Percentiles rank a stretch among this genome's conserved stretches.
Evolutionary conservation across 2,888 invertebrate genomes (phyloP).

Genomic region (Calliopum simillimum): DNA sequence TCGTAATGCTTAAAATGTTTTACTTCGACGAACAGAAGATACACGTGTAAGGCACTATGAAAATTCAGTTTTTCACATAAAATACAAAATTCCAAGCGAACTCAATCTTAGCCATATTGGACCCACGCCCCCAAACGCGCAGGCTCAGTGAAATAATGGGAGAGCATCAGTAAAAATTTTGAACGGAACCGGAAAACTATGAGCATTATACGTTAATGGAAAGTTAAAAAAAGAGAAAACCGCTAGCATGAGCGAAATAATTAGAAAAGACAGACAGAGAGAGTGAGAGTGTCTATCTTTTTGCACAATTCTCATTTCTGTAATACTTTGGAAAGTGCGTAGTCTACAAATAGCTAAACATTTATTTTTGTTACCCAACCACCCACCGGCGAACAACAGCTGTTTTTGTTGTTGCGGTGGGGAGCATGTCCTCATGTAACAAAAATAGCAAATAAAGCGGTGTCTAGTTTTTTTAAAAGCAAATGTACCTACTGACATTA

Average conservation of each 20-base stretch:
- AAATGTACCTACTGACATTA: too few species aligned
- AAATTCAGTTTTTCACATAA: neutral
- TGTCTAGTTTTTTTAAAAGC: too few species aligned
- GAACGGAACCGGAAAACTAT: neutral
- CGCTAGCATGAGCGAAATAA: neutral
- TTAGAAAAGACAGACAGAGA: neutral
- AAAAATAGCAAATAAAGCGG: too few species aligned
- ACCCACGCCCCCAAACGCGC: neutral
- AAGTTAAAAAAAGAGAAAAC: neutral
- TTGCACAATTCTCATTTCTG: too few species aligned
- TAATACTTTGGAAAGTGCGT: too few species aligned
- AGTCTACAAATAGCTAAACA: too few species aligned
- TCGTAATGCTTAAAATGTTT: neutral
- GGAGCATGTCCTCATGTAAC: too few species aligned
- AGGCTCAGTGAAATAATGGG: neutral
- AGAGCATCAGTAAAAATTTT: neutral
- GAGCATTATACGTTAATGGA: neutral
- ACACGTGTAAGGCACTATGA: slow-evolving; percentile 9
- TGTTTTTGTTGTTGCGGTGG: slow-evolving; percentile 12
- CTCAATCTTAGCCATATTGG: neutral
- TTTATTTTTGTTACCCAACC: neutral
- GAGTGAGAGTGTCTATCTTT: neutral
- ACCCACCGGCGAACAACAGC: slow-evolving; percentile 8
- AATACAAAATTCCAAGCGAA: neutral
- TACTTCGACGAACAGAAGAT: neutral